Evolutionary conservation across 1,140 invertebrate species (phyloP).

Genomic region (Zaprionus kolodkinae): DNA sequence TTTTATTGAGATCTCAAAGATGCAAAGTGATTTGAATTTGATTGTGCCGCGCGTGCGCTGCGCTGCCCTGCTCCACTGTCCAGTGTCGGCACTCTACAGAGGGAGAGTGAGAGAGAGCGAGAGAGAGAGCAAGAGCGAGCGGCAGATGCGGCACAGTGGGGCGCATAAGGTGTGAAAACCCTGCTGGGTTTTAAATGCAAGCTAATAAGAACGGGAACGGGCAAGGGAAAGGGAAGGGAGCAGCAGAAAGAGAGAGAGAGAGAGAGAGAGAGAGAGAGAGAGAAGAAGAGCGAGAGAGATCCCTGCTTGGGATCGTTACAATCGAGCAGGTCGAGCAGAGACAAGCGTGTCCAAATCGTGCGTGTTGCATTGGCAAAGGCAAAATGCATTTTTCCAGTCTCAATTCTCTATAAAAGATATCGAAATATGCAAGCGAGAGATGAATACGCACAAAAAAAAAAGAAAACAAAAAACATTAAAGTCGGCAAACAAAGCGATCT

Average conservation of each 20-base stretch:
- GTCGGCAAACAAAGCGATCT: background rate
- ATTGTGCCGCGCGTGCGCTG: constrained; percentile 75
- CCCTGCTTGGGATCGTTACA: constrained; percentile 49
- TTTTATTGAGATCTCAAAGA: constrained; percentile 83
- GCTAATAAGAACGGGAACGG: constrained; percentile 78
- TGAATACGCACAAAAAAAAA: background rate
- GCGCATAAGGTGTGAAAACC: constrained; percentile 83
- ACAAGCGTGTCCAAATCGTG: constrained; percentile 67
- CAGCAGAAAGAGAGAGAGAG: background rate
- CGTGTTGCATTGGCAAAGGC: constrained; percentile 36
- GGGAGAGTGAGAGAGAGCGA: constrained; percentile 29
- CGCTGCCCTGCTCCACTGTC: background rate
- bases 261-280: background rate
- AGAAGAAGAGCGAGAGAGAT: background rate
- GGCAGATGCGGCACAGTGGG: constrained; percentile 56
- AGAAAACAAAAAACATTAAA: background rate
- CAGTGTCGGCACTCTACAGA: constrained; percentile 36
- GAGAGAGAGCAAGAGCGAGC: constrained; percentile 28
- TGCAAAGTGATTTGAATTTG: constrained; percentile 83
- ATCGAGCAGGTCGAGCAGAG: constrained; percentile 26
- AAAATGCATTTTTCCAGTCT: constrained; percentile 25
- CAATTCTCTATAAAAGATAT: constrained; percentile 29
- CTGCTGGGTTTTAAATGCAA: constrained; percentile 84
- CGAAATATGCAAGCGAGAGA: background rate
- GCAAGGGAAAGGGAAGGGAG: constrained; percentile 7